phyloP scores from a whole-genome alignment of 2,797 vertebrate genomes.

The Schizopygopsis malacanthus region DNA sequence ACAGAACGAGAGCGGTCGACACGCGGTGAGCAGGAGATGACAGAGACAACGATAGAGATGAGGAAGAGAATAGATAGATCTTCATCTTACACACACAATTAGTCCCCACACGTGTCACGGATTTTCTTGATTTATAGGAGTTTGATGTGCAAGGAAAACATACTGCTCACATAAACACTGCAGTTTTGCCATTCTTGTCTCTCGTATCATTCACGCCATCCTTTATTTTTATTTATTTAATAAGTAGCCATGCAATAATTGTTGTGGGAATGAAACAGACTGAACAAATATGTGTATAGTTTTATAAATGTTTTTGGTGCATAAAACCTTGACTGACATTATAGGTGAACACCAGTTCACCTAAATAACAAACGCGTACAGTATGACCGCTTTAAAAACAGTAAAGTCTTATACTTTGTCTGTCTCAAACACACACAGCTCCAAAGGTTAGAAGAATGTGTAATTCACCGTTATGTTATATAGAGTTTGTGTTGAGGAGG shows the following conservation, averaged over 20 bases:
- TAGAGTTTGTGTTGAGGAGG: slow-evolving; percentile 60
- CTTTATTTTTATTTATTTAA: background rate
- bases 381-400: background rate
- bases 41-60: background rate
- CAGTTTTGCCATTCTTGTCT: background rate
- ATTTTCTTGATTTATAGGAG: background rate
- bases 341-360: background rate
- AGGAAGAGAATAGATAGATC: background rate
- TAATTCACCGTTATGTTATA: slow-evolving; percentile 59
- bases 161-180: background rate
- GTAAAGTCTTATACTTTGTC: background rate
- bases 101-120: background rate
- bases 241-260: background rate
- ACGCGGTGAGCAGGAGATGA: background rate
- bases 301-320: background rate
- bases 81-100: background rate
- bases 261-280: too few species aligned
- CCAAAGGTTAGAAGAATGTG: slow-evolving; percentile 47
- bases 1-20: background rate
- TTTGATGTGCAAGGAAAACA: background rate
- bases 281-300: background rate
- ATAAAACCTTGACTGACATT: background rate
- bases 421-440: slow-evolving; percentile 28
- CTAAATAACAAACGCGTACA: background rate
- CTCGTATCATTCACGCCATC: background rate